phyloP scores from a whole-genome alignment of 2,113 vertebrate genomes.

The Colius striatus region DNA sequence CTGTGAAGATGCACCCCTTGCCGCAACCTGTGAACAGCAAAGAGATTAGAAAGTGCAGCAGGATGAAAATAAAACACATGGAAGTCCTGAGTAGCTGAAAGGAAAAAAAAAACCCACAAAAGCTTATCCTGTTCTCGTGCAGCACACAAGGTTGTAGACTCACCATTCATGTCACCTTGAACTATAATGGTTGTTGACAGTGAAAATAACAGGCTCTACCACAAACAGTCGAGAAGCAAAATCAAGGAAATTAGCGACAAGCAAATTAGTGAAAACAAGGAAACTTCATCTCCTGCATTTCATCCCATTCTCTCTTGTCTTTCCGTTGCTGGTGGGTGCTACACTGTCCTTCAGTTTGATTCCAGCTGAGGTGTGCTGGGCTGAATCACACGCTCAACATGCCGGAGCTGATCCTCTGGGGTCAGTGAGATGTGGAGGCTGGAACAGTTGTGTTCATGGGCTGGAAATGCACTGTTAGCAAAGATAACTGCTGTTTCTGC shows the following conservation, averaged over 20 bases:
- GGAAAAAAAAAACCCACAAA: neutral
- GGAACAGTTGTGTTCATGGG: neutral
- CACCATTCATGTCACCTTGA: neutral
- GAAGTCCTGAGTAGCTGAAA: neutral
- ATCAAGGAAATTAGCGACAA: neutral
- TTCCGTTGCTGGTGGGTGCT: neutral
- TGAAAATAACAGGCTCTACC: neutral
- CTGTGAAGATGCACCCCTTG: neutral
- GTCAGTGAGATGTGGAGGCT: neutral
- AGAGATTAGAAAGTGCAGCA: neutral
- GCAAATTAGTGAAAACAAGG: neutral
- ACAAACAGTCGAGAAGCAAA: neutral
- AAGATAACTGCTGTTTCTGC: neutral
- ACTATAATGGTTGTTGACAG: neutral
- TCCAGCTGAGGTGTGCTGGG: neutral
- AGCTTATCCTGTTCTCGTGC: neutral
- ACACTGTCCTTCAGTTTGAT: neutral
- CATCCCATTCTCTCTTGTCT: neutral
- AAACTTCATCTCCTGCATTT: neutral
- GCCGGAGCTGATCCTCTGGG: rapidly evolving
- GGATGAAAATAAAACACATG: neutral
- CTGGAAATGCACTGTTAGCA: neutral
- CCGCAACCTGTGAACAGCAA: neutral
- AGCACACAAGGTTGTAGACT: neutral
- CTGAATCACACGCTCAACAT: neutral